Evolutionary conservation across 2,797 vertebrate species (phyloP), one percentile per base, ranked within the genome.

Genomic region (Microctenopoma lineatum): DNA sequence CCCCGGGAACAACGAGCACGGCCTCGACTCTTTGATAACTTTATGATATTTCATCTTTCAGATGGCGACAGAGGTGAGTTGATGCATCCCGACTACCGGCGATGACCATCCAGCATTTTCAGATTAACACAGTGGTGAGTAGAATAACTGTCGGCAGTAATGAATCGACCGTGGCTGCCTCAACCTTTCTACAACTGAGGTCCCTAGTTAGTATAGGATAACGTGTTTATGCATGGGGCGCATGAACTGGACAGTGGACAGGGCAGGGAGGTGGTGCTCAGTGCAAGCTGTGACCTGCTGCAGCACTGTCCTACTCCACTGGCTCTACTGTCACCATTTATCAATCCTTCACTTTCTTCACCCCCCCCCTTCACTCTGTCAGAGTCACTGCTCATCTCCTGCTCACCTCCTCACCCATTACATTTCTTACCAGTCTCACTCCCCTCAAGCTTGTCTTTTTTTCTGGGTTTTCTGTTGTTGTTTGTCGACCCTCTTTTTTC

Each of bases 291-390:
- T 66, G 77, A 68, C 54, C 63, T 55, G 38, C 76, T 70, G 63
- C 69, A 15, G 58, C 59, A 56, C 77, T 48, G 57, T 73, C 79
- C 76, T 59, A 74, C 77, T 80, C 64, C 61, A 80, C 46, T 55
- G 72, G 36, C 70, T 77, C 13, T 51, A 67, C 81, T 88, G 86
- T 88, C 89, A 77, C 75, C 72, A 80, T 84, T 68, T 46, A 88
- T 91, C 87, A 89, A 79, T 82, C 76, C 63, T 36, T 87, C 62
- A 79, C 70, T 66, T 65, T 70, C 55, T 58, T 59, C 44, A 66
- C 48, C 48, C 61, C 56, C 61, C 70, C 71, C 70, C 67, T 53
- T 73, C 65, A 81, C 53, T 68, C 55, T 81, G 83, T 77, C 79
- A 83, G 74, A 86, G 67, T 73, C 66, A 59, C 65, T 84, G 80